Percentiles rank a stretch among this genome's conserved stretches.
Conservation (phyloP, 2,888 invertebrate species). For the Aphrophora alni region DNA sequence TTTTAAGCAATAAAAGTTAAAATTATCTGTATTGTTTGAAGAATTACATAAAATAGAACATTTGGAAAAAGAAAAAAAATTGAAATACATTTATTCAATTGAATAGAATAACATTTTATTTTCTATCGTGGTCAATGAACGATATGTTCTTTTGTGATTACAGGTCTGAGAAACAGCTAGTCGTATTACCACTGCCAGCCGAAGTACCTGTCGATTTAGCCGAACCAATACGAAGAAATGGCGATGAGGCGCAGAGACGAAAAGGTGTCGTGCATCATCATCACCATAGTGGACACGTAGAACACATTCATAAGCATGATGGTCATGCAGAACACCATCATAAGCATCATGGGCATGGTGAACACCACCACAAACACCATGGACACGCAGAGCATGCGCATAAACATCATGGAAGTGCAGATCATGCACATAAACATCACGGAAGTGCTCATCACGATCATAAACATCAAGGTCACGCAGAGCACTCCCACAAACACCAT, state of each 20-base stretch:
- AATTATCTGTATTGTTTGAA: no score
- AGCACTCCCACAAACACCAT: conserved; percentile 46
- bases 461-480: conserved; percentile 41
- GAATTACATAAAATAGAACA: no score
- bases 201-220: conserved; percentile 17
- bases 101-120: no score
- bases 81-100: no score
- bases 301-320: conserved; percentile 41
- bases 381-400: conserved; percentile 44
- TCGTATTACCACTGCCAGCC: conserved; percentile 41
- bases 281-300: conserved; percentile 41
- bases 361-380: conserved; percentile 48
- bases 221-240: background rate
- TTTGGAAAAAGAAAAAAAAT: no score
- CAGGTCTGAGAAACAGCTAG: conserved; percentile 39
- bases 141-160: conserved; percentile 27
- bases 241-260: background rate
- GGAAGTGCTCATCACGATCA: conserved; percentile 40
- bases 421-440: conserved; percentile 40
- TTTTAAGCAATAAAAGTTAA: no score
- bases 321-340: conserved; percentile 44
- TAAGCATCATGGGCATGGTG: conserved; percentile 44
- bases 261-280: conserved; percentile 26
- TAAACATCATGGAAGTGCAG: conserved; percentile 41
- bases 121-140: no score